Percentiles rank a stretch among this genome's conserved stretches.
These are phyloP conservation scores for Callopanchax toddi DNA, from an alignment of 2,113 vertebrate species.

Conservation along the genomic window DNA sequence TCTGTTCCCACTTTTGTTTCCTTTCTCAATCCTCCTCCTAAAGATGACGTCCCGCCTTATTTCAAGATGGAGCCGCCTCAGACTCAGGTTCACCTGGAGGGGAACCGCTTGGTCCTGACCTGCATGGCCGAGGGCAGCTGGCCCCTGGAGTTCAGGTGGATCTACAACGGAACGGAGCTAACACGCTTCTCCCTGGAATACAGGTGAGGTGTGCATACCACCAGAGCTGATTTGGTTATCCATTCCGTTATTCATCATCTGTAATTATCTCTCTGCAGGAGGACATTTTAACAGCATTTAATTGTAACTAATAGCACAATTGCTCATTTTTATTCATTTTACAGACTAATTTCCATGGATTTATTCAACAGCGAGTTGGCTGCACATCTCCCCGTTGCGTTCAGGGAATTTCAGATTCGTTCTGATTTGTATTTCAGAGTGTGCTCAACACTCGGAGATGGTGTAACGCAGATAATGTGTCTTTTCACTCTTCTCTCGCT, in stretches of 20 bases:
- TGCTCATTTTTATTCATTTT: constrained; percentile 72
- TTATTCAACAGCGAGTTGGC: constrained; percentile 73
- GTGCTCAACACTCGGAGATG: constrained; percentile 55
- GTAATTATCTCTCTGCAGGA: constrained; percentile 62
- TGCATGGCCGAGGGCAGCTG: constrained; percentile 99
- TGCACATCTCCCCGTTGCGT: constrained; percentile 64
- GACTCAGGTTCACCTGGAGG: constrained; percentile 94
- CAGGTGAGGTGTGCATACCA: constrained; percentile 78
- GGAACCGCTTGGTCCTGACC: constrained; percentile 95
- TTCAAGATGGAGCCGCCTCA: constrained; percentile 97
- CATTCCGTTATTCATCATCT: constrained; percentile 39
- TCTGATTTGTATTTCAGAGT: constrained; percentile 55
- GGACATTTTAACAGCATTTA: constrained; percentile 70
- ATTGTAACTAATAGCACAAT: constrained; percentile 76
- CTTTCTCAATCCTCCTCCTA: background rate
- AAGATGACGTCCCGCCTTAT: constrained; percentile 94
- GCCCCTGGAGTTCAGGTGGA: constrained; percentile 98
- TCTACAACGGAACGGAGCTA: constrained; percentile 90
- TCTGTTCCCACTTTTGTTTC: constrained; percentile 1
- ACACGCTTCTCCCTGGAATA: constrained; percentile 98
- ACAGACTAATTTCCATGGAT: constrained; percentile 67
- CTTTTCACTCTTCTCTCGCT: constrained; percentile 29
- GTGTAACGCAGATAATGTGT: constrained; percentile 49
- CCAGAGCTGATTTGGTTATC: constrained; percentile 26
- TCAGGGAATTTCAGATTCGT: constrained; percentile 71